Evolutionary conservation across 2,888 invertebrate genomes (phyloP), one percentile per base, ranked within the genome.

Genomic region (Oxyscelio sp.): DNA sequence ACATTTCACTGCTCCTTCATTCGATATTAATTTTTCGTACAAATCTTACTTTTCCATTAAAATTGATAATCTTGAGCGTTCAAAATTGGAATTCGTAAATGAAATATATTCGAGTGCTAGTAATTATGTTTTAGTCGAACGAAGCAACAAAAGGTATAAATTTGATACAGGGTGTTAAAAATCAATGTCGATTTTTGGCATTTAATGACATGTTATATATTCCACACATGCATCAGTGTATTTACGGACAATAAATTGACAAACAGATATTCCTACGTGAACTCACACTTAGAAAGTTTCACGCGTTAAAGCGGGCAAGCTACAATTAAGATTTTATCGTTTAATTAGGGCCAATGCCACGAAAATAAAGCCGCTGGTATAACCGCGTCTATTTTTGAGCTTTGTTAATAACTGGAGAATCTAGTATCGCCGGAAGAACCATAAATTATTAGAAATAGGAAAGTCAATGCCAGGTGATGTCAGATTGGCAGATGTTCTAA

Each of bases 401-500:
- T 66, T 63, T 45, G 56, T 65, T 81, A 81, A 74, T 78, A 66
- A 63, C 54, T 21, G 50, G 59, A 50, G 56, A 65, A 52, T 52
- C 78, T 65, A 74, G 66, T 59, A 27, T 31, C 43, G 61, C 81
- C 77, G 81, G 84, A 83, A 84, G 81, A 82, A 78, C 86, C 84
- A 90, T 90, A 90, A 91, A 92, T 90, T 90, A 87, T 85, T 86
- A 90, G 91, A 90, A 91, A 90, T 90, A 90, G 90, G 89, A 90
- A 90, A 92, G 87, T 87, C 81, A 85, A 71, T 82, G 88, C 92
- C 92, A 92, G 92, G 92, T 92, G 93, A 92, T 90, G 89, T 85
- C 82, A 83, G 88, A 89, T 90, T 89, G 90, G 91, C 93, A 93
- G 93, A 93, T 93, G 93, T 92, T 92, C 89, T 78, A 77, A 81